These are phyloP conservation scores for Catotricha subobsoleta DNA, from an alignment of 2,888 invertebrate species.

Conservation along the genomic window DNA sequence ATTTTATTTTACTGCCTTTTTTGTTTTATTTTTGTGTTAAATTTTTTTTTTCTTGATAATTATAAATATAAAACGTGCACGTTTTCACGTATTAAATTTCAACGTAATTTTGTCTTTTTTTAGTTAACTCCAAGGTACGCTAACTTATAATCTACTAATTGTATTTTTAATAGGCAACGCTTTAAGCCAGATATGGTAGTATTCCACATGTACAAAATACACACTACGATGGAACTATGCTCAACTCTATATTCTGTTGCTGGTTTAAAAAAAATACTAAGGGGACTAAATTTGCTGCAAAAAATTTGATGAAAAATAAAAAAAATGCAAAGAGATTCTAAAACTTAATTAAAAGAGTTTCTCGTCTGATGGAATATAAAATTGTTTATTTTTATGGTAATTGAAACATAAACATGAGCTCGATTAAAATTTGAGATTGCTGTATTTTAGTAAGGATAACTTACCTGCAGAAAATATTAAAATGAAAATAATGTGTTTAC, in stretches of 20 bases:
- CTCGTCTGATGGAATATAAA: neutral
- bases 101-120: neutral
- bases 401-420: neutral
- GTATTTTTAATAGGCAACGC: neutral
- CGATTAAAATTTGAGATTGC: neutral
- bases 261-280: too few species aligned
- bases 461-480: too few species aligned
- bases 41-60: too few species aligned
- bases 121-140: neutral
- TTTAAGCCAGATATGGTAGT: neutral
- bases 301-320: too few species aligned
- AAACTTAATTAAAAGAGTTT: neutral
- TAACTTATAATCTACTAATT: neutral
- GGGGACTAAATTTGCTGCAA: too few species aligned
- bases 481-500: too few species aligned
- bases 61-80: too few species aligned
- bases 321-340: neutral
- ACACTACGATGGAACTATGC: too few species aligned
- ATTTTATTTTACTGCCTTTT: neutral
- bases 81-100: neutral
- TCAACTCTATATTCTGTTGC: too few species aligned
- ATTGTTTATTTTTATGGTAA: neutral
- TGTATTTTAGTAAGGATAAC: neutral
- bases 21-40: neutral
- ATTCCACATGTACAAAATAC: neutral